These are phyloP conservation scores for Drosophila murphyi DNA, from an alignment of 1,140 invertebrate genomes.

Conservation along the genomic window DNA sequence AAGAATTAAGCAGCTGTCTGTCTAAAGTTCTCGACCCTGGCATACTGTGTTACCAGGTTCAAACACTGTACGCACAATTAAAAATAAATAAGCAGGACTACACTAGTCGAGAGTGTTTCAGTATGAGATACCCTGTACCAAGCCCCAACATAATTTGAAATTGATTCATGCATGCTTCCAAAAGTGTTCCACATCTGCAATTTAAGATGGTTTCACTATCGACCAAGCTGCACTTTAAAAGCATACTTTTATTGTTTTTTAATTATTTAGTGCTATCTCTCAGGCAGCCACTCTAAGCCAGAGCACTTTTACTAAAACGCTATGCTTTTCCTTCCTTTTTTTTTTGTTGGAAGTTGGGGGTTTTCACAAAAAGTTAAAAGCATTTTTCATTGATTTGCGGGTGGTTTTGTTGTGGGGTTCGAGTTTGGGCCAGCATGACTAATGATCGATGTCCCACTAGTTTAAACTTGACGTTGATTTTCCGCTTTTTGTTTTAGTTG, in stretches of 20 bases:
- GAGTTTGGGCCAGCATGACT: slow-evolving; percentile 8
- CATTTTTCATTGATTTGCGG: slow-evolving; percentile 45
- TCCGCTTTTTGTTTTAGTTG: slow-evolving; percentile 22
- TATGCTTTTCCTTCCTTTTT: not conserved
- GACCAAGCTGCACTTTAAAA: too few relatives aligned
- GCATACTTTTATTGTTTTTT: too few relatives aligned
- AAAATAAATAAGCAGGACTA: too few relatives aligned
- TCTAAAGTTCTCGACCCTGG: not conserved
- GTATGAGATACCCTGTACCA: too few relatives aligned
- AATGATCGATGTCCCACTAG: slow-evolving; percentile 29
- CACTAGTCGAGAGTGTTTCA: too few relatives aligned
- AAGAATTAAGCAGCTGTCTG: not conserved
- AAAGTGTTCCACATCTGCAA: too few relatives aligned
- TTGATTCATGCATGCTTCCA: too few relatives aligned
- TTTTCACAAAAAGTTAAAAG: slow-evolving; percentile 40
- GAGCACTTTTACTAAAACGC: not conserved
- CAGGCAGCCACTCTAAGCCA: too few relatives aligned
- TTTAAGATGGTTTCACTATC: too few relatives aligned
- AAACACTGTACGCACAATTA: not conserved
- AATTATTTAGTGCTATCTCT: too few relatives aligned
- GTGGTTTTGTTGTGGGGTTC: not conserved
- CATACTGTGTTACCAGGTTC: not conserved
- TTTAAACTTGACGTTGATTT: slow-evolving; percentile 34
- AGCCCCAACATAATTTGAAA: too few relatives aligned
- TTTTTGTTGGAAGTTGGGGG: not conserved